Percentiles rank a stretch among this genome's conserved stretches.
Conservation (phyloP, 2,888 invertebrate genomes). For the Lymantria dispar region DNA sequence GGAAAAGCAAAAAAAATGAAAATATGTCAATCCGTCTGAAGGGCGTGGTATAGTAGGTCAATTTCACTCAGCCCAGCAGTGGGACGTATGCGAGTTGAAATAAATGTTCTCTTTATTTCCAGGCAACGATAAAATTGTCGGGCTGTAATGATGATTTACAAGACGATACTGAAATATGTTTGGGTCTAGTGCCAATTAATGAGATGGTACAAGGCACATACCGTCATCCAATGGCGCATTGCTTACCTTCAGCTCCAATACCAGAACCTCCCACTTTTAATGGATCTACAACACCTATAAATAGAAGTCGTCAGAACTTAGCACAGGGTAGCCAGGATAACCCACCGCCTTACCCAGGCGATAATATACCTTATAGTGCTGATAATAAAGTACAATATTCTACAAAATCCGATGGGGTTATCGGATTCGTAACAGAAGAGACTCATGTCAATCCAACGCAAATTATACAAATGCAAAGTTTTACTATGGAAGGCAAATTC, state of each 20-base stretch:
- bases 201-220: slow-evolving; percentile 31
- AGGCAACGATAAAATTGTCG: slow-evolving; percentile 55
- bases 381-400: neutral
- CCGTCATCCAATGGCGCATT: slow-evolving; percentile 55
- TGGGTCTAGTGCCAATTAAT: slow-evolving; percentile 53
- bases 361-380: slow-evolving; percentile 2
- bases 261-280: slow-evolving; percentile 23
- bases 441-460: no score
- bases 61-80: no score
- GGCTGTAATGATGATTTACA: slow-evolving; percentile 56
- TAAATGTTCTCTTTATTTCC: slow-evolving; percentile 14
- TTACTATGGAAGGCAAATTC: no score
- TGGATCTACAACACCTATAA: neutral
- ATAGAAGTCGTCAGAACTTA: slow-evolving; percentile 3
- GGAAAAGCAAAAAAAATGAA: no score
- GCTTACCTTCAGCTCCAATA: slow-evolving; percentile 46
- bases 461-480: no score
- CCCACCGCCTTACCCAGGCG: slow-evolving; percentile 16
- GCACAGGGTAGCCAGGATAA: neutral
- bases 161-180: slow-evolving; percentile 53
- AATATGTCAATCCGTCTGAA: no score
- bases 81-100: no score
- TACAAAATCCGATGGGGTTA: neutral
- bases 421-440: neutral
- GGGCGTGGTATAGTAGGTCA: no score